A percentile compares a stretch with the other conserved stretches of the same genome.
phyloP scores from a whole-genome alignment of 2,888 invertebrate species.

The Protophormia terraenovae region DNA sequence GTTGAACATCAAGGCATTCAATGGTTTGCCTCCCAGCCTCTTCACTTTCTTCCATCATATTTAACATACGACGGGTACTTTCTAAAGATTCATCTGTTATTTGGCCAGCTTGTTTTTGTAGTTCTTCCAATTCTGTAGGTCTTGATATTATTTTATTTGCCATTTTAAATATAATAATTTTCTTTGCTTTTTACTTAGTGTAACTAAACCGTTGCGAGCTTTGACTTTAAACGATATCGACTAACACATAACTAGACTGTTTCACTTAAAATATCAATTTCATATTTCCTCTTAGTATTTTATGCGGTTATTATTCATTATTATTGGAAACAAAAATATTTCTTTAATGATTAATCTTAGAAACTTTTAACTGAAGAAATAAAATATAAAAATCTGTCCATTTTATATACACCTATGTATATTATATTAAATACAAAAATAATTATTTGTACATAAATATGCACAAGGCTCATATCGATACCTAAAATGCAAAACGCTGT shows the following conservation, averaged over 20 bases:
- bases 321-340: no score
- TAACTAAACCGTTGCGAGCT: neutral
- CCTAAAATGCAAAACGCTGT: no score
- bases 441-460: no score
- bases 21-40: conserved; percentile 76
- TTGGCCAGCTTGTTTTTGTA: conserved; percentile 74
- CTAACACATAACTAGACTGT: neutral
- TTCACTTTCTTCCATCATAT: conserved; percentile 76
- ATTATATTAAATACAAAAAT: no score
- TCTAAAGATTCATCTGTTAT: conserved; percentile 77
- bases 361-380: no score
- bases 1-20: conserved; percentile 75
- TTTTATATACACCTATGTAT: no score
- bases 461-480: no score
- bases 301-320: no score
- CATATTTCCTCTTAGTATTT: no score
- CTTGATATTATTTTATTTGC: conserved; percentile 73
- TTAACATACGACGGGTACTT: conserved; percentile 76
- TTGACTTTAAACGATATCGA: neutral
- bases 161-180: conserved; percentile 60
- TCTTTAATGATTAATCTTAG: no score
- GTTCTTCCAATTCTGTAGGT: conserved; percentile 75
- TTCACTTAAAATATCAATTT: neutral
- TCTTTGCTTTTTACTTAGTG: neutral
- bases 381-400: no score